Conservation (phyloP, 2,113 vertebrate genomes). For the Alexandromys fortis region DNA sequence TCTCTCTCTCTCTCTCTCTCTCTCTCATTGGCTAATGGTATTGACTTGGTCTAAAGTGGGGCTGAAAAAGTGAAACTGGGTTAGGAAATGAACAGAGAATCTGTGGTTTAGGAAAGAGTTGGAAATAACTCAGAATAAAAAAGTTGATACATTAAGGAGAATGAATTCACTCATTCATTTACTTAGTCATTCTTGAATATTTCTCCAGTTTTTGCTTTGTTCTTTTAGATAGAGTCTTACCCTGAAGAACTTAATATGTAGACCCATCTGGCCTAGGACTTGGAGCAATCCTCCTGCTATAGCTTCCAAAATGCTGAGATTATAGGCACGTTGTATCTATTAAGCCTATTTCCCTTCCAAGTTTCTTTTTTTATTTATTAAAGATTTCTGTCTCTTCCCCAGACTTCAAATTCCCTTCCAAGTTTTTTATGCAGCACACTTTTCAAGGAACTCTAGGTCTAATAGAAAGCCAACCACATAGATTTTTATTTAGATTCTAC, state of each 20-base stretch:
- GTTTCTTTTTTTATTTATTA: too few relatives aligned
- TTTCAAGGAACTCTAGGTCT: not conserved
- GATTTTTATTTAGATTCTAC: not conserved
- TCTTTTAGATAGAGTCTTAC: not conserved
- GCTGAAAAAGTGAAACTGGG: not conserved
- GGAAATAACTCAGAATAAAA: conserved; percentile 30
- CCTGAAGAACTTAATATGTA: not conserved
- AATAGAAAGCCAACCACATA: not conserved
- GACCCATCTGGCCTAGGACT: not conserved
- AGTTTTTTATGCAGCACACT: not conserved
- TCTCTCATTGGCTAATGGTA: not conserved
- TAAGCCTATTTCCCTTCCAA: not conserved
- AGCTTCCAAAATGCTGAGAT: not conserved
- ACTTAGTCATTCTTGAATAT: not conserved
- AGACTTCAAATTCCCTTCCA: not conserved
- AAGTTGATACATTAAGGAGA: conserved; percentile 6
- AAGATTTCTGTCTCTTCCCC: too few relatives aligned
- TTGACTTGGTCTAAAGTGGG: not conserved
- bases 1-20: too few relatives aligned
- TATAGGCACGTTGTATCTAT: not conserved
- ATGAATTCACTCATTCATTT: not conserved
- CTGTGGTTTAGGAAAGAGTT: not conserved
- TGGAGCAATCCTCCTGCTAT: not conserved
- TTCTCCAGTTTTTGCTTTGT: not conserved
- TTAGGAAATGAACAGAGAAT: not conserved